Conservation (phyloP, 2,797 vertebrate species). For the Sebastes reedi region DNA sequence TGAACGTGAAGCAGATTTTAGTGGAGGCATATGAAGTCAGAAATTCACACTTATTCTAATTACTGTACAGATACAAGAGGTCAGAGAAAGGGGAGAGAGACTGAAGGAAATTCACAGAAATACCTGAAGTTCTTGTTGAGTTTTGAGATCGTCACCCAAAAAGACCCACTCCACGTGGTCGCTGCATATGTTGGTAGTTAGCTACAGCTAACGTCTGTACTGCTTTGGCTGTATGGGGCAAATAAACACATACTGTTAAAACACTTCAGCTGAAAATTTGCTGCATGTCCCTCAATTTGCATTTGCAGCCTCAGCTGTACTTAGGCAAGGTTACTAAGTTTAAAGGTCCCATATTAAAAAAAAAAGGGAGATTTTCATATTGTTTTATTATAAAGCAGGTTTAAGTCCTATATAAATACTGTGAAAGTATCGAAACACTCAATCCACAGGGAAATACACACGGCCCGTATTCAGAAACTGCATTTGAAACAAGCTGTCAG, state of each 20-base stretch:
- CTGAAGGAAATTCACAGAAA: background rate
- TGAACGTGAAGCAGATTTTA: background rate
- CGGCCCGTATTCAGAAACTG: no score
- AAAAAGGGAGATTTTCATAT: no score
- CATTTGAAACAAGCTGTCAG: no score
- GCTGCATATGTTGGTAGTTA: background rate
- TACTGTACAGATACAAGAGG: background rate
- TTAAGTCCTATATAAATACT: no score
- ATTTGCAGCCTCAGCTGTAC: no score
- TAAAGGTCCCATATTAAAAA: no score
- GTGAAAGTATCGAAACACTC: no score
- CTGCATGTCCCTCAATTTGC: background rate
- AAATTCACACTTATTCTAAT: background rate
- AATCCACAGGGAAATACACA: no score
- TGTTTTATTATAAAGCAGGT: no score
- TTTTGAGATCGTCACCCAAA: background rate
- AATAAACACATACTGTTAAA: background rate
- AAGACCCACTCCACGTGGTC: background rate
- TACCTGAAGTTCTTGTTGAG: background rate
- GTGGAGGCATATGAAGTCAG: background rate
- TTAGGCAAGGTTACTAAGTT: no score
- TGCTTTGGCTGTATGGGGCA: background rate
- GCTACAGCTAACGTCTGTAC: background rate
- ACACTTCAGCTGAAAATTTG: background rate
- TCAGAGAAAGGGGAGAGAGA: background rate